These are phyloP conservation scores for Etheostoma cragini DNA, from an alignment of 2,113 vertebrate genomes.

Conservation along the genomic window DNA sequence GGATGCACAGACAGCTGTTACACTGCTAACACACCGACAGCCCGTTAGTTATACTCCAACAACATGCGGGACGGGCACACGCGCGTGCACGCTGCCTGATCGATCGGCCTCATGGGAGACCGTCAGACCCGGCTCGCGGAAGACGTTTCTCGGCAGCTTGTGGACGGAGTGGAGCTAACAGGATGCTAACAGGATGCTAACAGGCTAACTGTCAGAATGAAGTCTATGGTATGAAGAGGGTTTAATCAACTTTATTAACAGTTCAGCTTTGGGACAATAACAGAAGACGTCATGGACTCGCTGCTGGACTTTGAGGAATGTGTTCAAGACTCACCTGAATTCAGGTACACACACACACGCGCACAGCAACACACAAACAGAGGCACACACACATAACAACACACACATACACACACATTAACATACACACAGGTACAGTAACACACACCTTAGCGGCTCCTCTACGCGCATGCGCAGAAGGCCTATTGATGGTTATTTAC, in stretches of 20 bases:
- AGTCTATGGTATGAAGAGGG: conserved; percentile 4
- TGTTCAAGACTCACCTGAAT: conserved; percentile 80
- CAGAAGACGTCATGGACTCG: conserved; percentile 70
- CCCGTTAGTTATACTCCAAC: too few relatives aligned
- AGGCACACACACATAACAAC: too few relatives aligned
- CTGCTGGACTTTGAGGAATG: conserved; percentile 85
- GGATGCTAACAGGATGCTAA: conserved; percentile 4
- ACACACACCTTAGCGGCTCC: too few relatives aligned
- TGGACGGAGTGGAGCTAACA: neutral
- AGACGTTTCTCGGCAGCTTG: neutral
- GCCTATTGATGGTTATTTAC: neutral
- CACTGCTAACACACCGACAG: accelerated
- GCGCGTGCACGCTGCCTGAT: neutral
- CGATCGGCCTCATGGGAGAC: accelerated
- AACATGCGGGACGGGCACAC: neutral
- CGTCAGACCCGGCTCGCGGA: neutral
- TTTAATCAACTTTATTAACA: conserved; percentile 23
- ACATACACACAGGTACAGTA: too few relatives aligned
- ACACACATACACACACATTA: too few relatives aligned
- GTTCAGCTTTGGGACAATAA: neutral
- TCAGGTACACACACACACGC: conserved; percentile 72
- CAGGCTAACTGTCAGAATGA: conserved; percentile 8
- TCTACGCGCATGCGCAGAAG: conserved; percentile 34
- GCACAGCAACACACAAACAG: too few relatives aligned
- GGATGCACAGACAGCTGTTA: conserved; percentile 47